Base-by-base conservation (phyloP, 2,797 vertebrate genomes). In the Sphenopsis melanotis region DNA sequence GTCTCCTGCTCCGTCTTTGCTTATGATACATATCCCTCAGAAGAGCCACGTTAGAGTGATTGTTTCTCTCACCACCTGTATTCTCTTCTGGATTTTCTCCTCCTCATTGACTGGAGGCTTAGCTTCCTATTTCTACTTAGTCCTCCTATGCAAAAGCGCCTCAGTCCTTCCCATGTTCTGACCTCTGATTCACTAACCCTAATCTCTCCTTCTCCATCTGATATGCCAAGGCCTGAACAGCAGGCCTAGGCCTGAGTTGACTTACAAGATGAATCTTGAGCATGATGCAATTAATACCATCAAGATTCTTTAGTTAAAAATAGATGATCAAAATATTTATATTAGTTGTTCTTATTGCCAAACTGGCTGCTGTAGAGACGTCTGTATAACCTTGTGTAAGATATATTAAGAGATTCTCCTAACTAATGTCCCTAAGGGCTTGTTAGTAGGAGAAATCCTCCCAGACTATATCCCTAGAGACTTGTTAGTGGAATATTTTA, bases 321-420 rank as follows among this genome's bases (percentile, higher is more conserved):
- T 3, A 66, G 32, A 59, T 44, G 2, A 59, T 9, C 12, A 59
- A 50, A 66, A 11, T 50, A 50, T 23, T 44, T 37, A 1, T 66
- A 59, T 44, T 27, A 42, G 18, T 13, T 44, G 22, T 7, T 52
- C 19, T 37, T 37, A 50, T 59, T 29, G n/a, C 61, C 53, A 59
- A 66, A 44, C 12, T 0, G 0, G 27, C 32, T 66, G 12, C 8
- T 50, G 22, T 19, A 66, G 27, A 37, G 10, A 50, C 0, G 2
- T 50, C 10, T 52, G 18, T 29, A 37, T 23, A 50, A 44, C 29
- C 15, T 8, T 29, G n/a, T 44, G 3, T 16, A 66, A 50, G 22
- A 50, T 19, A 32, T 5, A 42, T 32, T 22, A 66, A 42, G 18
- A 50, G 12, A 36, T 27, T 66, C 26, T 66, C 37, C 12, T 44